Evolutionary conservation across 2,888 invertebrate genomes (phyloP).

Genomic region (Brachyptera putata): DNA sequence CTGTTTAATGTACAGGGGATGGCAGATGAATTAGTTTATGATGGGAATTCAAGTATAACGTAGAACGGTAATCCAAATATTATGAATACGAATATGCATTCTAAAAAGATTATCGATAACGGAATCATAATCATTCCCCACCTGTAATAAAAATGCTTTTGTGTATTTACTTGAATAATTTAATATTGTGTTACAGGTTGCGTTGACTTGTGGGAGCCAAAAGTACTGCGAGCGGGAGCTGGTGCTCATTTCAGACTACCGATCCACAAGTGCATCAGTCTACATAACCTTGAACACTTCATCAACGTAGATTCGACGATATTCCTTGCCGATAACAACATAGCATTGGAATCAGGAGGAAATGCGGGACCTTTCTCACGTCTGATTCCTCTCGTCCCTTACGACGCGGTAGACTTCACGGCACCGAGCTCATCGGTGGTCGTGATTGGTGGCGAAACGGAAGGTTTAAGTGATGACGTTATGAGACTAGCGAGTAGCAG

Average conservation of each 20-base stretch:
- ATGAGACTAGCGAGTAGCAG: conserved; percentile 54
- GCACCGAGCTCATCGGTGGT: conserved; percentile 56
- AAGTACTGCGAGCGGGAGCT: conserved; percentile 77
- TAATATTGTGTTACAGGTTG: conserved; percentile 62
- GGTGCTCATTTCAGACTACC: conserved; percentile 82
- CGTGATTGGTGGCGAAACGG: conserved; percentile 84
- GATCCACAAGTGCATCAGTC: conserved; percentile 54
- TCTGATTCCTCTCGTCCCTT: conserved; percentile 56
- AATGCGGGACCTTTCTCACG: background rate
- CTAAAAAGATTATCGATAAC: too few species aligned
- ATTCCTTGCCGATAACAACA: conserved; percentile 27
- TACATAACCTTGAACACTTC: conserved; percentile 6
- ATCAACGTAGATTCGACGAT: conserved; percentile 2
- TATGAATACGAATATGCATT: too few species aligned
- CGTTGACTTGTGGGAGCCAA: conserved; percentile 84
- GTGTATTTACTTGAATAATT: too few species aligned
- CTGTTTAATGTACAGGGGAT: too few species aligned
- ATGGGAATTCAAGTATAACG: too few species aligned
- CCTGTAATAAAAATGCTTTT: background rate
- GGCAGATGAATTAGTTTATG: too few species aligned
- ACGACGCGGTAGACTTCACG: conserved; percentile 57
- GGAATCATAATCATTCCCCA: background rate
- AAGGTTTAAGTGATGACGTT: conserved; percentile 74
- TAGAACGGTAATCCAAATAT: too few species aligned
- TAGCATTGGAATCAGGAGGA: background rate